A percentile compares a stretch with the other conserved stretches of the same genome.
Conservation (phyloP, 2,888 invertebrate species). For the Drosophila niveifrons region DNA sequence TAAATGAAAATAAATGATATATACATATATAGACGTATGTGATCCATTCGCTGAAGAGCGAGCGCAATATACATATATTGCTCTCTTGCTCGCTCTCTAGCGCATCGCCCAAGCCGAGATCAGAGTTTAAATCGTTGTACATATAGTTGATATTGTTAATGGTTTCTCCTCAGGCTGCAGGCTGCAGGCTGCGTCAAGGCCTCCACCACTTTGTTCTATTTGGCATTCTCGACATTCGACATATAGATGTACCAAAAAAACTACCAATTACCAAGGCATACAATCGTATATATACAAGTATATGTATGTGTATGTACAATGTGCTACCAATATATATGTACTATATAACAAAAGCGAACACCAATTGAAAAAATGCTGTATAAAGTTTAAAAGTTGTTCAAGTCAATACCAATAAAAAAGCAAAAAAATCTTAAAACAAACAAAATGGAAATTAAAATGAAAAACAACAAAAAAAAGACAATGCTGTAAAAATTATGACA, state of each 20-base stretch:
- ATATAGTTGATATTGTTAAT: constrained; percentile 64
- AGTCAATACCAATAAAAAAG: constrained; percentile 51
- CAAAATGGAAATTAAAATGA: not conserved
- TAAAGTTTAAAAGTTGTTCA: constrained; percentile 72
- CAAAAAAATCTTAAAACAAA: constrained; percentile 19
- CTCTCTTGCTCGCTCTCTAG: not conserved
- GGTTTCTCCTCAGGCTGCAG: constrained; percentile 54
- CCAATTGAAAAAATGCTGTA: constrained; percentile 70
- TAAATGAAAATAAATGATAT: not conserved
- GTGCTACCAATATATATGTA: constrained; percentile 47
- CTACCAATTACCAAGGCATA: constrained; percentile 18
- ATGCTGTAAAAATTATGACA: constrained; percentile 69
- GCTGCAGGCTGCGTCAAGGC: constrained; percentile 34
- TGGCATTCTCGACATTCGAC: constrained; percentile 42
- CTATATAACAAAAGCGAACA: constrained; percentile 28
- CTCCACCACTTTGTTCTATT: constrained; percentile 36
- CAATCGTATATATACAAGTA: constrained; percentile 20
- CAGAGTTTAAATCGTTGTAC: constrained; percentile 56
- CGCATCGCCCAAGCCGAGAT: constrained; percentile 23
- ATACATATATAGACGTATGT: not conserved
- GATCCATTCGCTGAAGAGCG: constrained; percentile 13
- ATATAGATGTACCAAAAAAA: constrained; percentile 25
- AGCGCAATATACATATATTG: not conserved
- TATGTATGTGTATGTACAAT: constrained; percentile 31
- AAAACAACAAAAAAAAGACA: constrained; percentile 41